Percentiles rank a stretch among this genome's conserved stretches.
Evolutionary conservation across 1,140 invertebrate genomes (phyloP).

Genomic region (Macrosteles quadrilineatus): DNA sequence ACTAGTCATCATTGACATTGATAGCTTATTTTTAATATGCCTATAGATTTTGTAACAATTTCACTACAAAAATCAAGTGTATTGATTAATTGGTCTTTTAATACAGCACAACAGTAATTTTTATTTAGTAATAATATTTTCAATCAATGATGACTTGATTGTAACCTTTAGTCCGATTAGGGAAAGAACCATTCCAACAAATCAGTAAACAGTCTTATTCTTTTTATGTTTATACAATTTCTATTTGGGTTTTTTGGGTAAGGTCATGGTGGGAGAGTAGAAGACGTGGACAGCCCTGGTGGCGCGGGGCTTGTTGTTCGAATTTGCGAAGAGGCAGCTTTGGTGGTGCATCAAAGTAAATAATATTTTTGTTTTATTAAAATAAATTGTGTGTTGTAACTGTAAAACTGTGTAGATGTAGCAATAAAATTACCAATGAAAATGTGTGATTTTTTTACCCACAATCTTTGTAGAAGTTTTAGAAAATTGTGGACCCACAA

Average conservation of each 20-base stretch:
- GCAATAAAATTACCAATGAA: conserved; percentile 24
- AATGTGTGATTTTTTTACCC: background rate
- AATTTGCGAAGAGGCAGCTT: conserved; percentile 32
- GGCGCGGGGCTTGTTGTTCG: conserved; percentile 27
- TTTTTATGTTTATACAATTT: conserved; percentile 14
- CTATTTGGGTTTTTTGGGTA: background rate
- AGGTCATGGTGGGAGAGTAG: background rate
- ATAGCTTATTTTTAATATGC: too few relatives aligned
- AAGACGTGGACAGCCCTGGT: background rate
- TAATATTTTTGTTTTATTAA: conserved; percentile 27
- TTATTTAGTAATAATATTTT: background rate
- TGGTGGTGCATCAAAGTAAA: conserved; percentile 22
- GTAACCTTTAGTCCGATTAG: background rate
- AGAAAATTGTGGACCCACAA: too few relatives aligned
- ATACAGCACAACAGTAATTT: too few relatives aligned
- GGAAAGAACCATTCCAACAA: conserved; percentile 15
- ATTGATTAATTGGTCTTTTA: too few relatives aligned
- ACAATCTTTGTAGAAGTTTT: too few relatives aligned
- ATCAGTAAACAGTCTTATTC: conserved; percentile 7
- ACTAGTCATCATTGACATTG: too few relatives aligned
- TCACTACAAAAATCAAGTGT: too few relatives aligned
- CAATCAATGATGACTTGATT: conserved; percentile 5
- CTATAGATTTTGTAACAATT: too few relatives aligned
- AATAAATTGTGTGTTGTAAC: conserved; percentile 7
- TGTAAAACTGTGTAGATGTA: conserved; percentile 22